Base-by-base conservation (phyloP, 2,113 vertebrate species). In the Martes martes region DNA sequence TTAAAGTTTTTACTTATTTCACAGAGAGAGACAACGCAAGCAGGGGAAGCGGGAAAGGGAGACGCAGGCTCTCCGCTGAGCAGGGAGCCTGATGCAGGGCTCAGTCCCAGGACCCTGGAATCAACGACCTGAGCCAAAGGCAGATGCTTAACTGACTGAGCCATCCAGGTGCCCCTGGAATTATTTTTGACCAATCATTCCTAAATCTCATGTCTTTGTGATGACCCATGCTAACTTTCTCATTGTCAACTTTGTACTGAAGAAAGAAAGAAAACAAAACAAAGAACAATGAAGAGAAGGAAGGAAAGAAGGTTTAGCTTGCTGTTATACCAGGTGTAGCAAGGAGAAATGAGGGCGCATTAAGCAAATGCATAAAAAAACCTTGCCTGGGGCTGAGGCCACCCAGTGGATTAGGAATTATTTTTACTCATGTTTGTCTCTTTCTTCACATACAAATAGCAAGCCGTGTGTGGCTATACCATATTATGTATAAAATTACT, bases 131-230 rank as follows among this genome's bases (percentile, higher is more conserved):
- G 59, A 61, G 59, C 23, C 7, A 10, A 61, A 61, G 59, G 59
- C 59, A 61, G 59, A 24, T 10, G 23, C 21, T 61, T 61, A 61
- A 24, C 59, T 2, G 23, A 61, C 23, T 61, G 59, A 61, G 59
- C 59, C 9, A 26, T 24, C 59, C 59, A 61, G 59, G 59, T 24
- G 10, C 23, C 59, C 59, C 59, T 61, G 59, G 97, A 87, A 83
- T 42, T 59, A 52, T 95, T 98, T 98, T 71, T 92, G 91, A 95
- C 94, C 97, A 98, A 97, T 96, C 91, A 96, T 95, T 98, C 79
- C 82, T 92, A 97, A 93, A 98, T 98, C 92, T 97, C 92, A 95
- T 96, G 88, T 85, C 79, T 91, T 61, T 3, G 88, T 83, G 97
- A 96, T 94, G 67, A 97, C 84, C 67, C 15, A 82, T 96, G 63